Evolutionary conservation across 2,888 invertebrate genomes (phyloP), one percentile per base, ranked within the genome.

Genomic region (Troides helena): DNA sequence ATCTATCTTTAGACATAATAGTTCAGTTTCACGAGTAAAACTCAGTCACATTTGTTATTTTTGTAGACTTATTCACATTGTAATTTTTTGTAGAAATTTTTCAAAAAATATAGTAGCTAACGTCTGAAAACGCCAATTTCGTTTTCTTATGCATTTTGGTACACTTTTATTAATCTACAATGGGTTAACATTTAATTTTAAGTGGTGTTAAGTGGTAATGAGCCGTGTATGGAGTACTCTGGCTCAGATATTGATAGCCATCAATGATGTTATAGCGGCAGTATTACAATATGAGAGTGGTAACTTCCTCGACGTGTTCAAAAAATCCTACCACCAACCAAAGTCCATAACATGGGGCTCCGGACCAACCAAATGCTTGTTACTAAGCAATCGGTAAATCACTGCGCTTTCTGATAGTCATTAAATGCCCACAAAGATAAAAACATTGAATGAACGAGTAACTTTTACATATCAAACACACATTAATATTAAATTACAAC

Each of bases 41-140:
- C 5, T 14, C 36, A 23, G 10, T 68, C 46, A 58, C 57, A 62
- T 21, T 30, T 66, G 57, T 30, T 60, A 30, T 60, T 66, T 66
- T n/a, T 17, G 57, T n/a, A 46, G 62, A 50, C 8, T 63, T 36
- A 67, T 30, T 30, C 30, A 30, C 30, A 30, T 30, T 3, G 30
- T 17, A 61, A 56, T 50, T 50, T 58, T 12, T 23, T 7, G 8
- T 30, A 17, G 59, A 58, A 18, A 36, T 30, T 67, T 30, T 71
- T 75, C 76, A 58, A 73, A 77, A 76, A 80, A 73, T 76, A 79
- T 74, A 71, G 30, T 36, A 46, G 18, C 21, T 14, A 61, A 57
- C 43, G 62, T 63, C 36, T 70, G 58, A 39, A 50, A 63, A 64
- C 60, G 65, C 14, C 12, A 21, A 10, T 39, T 57, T 61, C 23